Percentiles rank a stretch among this genome's conserved stretches.
phyloP scores from a whole-genome alignment of 2,113 vertebrate species.

The Apodemus speciosus region DNA sequence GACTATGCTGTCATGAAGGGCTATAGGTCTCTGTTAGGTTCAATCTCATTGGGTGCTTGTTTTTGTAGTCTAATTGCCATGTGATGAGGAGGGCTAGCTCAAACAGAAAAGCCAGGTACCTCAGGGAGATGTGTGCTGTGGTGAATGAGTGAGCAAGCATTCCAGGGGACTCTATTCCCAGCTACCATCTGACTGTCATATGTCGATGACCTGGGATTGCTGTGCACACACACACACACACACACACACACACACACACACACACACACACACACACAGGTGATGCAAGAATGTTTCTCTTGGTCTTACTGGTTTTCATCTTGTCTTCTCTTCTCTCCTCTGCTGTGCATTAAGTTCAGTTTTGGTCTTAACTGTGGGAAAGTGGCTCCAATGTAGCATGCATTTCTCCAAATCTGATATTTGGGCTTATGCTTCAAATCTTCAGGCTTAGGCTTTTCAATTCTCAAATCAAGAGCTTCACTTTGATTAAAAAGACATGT shows the following conservation, averaged over 20 bases:
- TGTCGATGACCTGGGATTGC: background rate
- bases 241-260: too few species aligned
- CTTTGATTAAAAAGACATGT: conserved; percentile 7
- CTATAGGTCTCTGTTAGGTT: background rate
- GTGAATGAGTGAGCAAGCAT: background rate
- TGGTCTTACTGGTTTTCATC: background rate
- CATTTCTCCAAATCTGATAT: background rate
- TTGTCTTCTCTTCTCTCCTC: background rate
- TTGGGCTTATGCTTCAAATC: background rate
- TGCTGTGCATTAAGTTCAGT: background rate
- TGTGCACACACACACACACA: background rate
- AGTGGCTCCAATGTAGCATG: background rate
- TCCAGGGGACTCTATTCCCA: background rate
- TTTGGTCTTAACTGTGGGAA: background rate
- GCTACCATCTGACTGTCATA: background rate
- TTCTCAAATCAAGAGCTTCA: background rate
- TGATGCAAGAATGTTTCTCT: too few species aligned
- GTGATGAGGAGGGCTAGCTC: background rate
- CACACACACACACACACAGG: background rate
- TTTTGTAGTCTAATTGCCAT: background rate
- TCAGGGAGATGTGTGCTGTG: background rate
- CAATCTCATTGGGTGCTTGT: background rate
- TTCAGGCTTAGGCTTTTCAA: conserved; percentile 9
- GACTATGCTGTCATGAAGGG: background rate
- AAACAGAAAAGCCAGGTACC: background rate